Evolutionary conservation across 2,888 invertebrate genomes (phyloP), one percentile per base, ranked within the genome.

Genomic region (Ophion obscuratus): DNA sequence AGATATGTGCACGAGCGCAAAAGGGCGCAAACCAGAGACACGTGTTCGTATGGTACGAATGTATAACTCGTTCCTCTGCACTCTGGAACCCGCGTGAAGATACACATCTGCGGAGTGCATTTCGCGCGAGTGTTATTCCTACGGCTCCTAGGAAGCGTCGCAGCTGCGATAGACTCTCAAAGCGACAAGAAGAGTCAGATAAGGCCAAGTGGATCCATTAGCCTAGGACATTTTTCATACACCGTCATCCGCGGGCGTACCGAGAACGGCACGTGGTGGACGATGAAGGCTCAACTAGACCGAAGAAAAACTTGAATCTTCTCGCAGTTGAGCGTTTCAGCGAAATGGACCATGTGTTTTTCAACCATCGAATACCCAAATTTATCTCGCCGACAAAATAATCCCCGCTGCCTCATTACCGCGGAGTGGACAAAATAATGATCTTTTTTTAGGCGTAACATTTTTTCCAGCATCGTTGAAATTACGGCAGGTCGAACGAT

Each of bases 201-300:
- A 81, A 85, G 84, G 81, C 81, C 84, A 84, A 84, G 84, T 84
- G 84, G 81, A 59, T 44, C 59, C 81, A 81, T 81, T 78, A 73
- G 81, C 68, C 68, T 74, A 66, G 67, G 67, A 17, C 36, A 59
- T 40, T 77, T 83, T 78, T 68, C 57, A 76, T 77, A 70, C 20
- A 64, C 27, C 44, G 40, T 67, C 24, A 40, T 53, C 24, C 73
- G 24, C 36, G n/a, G 59, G 14, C 14, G 47, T 47, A 47, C 68
- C 24, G 66, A 57, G 40, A 78, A 61, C 62, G 59, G 36, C 73
- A 73, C 67, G 67, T 68, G 47, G 61, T 47, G 14, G 6, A 44
- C n/a, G 67, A 67, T 64, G 67, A 66, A 77, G 36, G 44, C 17
- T 57, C 24, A 24, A 27, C 31, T 24, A 36, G 20, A 40, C n/a